Evolutionary conservation across 2,113 vertebrate species (phyloP).

Genomic region (Callocephalon fimbriatum): DNA sequence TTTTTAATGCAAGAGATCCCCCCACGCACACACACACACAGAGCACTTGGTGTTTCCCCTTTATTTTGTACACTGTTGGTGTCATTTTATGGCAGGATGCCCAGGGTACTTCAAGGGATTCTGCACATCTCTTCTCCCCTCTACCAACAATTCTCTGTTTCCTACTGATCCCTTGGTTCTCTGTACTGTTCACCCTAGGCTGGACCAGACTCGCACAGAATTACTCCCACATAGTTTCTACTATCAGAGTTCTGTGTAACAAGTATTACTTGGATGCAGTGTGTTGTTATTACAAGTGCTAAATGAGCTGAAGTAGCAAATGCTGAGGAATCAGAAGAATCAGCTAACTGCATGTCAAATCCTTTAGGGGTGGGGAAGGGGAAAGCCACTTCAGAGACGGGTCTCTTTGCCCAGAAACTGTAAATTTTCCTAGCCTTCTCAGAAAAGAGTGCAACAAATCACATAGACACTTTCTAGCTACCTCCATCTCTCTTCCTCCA

Average conservation of each 20-base stretch:
- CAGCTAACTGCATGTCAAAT: neutral
- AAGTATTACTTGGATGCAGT: neutral
- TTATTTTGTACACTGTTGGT: neutral
- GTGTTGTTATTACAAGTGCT: neutral
- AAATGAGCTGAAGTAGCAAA: neutral
- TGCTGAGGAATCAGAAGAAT: neutral
- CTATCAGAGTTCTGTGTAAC: neutral
- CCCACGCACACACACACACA: neutral
- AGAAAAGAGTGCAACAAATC: neutral
- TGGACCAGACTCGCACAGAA: neutral
- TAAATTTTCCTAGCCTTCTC: neutral
- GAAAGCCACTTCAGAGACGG: fast-evolving
- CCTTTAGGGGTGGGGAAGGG: neutral
- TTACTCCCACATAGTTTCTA: neutral
- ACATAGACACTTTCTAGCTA: neutral
- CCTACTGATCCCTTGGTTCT: neutral
- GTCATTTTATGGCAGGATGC: neutral
- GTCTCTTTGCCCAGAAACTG: neutral
- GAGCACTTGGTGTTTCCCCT: neutral
- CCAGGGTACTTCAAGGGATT: neutral
- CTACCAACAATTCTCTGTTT: neutral
- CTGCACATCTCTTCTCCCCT: neutral
- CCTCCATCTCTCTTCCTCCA: neutral
- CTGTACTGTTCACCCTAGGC: neutral
- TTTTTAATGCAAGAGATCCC: neutral